These are phyloP conservation scores for Nemopilema nomurai DNA, from an alignment of 30 jellyfish, hydroid and myxozoan genomes.

Conservation along the genomic window DNA sequence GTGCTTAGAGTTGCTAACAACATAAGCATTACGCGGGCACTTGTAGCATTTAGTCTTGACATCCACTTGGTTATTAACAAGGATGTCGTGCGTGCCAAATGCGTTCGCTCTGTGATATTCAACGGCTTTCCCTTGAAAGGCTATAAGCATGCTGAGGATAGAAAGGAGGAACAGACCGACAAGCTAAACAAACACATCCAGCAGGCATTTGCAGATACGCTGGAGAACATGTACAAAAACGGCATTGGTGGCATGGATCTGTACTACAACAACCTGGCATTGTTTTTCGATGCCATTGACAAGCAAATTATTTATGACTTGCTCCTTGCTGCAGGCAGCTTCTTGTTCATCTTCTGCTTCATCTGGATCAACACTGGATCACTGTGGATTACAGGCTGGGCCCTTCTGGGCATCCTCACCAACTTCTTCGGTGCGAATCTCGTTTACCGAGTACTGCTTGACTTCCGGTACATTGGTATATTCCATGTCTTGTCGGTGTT, in stretches of 20 bases:
- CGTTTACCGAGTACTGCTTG: conserved; percentile 84
- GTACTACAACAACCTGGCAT: conserved; percentile 73
- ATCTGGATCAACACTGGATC: conserved; percentile 95
- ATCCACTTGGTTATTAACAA: conserved; percentile 33
- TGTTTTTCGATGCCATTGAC: conserved; percentile 89
- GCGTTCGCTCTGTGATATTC: conserved; percentile 77
- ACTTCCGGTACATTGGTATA: conserved; percentile 88
- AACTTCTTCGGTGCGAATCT: conserved; percentile 95
- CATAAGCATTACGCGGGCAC: conserved; percentile 68
- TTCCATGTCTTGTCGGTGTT: conserved; percentile 94
- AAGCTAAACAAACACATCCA: conserved; percentile 34
- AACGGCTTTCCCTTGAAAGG: conserved; percentile 91
- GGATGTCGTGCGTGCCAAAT: conserved; percentile 45
- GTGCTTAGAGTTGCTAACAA: conserved; percentile 65
- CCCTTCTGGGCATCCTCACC: conserved; percentile 85
- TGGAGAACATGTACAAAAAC: conserved; percentile 52
- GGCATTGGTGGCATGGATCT: conserved; percentile 79
- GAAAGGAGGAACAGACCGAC: conserved; percentile 67
- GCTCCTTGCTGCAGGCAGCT: conserved; percentile 95
- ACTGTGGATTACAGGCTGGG: conserved; percentile 97
- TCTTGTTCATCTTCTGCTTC: conserved; percentile 82
- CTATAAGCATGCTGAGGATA: conserved; percentile 76
- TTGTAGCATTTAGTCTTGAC: conserved; percentile 83
- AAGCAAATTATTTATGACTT: conserved; percentile 85
- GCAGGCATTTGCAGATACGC: conserved; percentile 72